Percentiles rank a stretch among this genome's conserved stretches.
Conservation (phyloP, 2,113 vertebrate genomes). For the Mesembrinibis cayennensis region DNA sequence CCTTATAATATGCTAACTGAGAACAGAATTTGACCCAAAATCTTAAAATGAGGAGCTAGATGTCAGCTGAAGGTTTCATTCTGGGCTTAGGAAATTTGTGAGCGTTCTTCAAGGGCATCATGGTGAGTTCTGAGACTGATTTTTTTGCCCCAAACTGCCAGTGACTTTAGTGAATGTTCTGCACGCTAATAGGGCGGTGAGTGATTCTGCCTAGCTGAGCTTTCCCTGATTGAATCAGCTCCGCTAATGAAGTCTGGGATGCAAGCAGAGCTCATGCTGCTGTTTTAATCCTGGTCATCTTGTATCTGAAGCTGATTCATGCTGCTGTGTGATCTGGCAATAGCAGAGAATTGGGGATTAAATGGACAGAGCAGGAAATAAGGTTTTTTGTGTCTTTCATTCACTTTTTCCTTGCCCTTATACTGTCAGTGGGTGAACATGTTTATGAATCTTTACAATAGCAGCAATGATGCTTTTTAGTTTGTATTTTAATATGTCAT, state of each 20-base stretch:
- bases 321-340: background rate
- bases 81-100: background rate
- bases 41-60: background rate
- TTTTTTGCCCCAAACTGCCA: background rate
- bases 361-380: background rate
- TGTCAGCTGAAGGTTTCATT: background rate
- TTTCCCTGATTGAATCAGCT: background rate
- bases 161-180: background rate
- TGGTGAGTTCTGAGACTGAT: background rate
- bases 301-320: background rate
- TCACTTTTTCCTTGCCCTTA: background rate
- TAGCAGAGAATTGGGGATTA: background rate
- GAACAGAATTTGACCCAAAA: background rate
- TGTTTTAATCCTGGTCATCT: background rate
- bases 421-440: background rate
- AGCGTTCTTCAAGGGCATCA: background rate
- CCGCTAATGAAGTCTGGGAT: rapidly evolving
- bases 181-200: background rate
- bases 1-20: background rate
- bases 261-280: background rate
- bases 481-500: background rate
- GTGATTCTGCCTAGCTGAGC: background rate
- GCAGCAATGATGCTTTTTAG: background rate
- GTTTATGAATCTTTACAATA: background rate
- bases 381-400: background rate